Base-by-base conservation (phyloP, 2,888 invertebrate species). In the Agonopterix subpropinquella region DNA sequence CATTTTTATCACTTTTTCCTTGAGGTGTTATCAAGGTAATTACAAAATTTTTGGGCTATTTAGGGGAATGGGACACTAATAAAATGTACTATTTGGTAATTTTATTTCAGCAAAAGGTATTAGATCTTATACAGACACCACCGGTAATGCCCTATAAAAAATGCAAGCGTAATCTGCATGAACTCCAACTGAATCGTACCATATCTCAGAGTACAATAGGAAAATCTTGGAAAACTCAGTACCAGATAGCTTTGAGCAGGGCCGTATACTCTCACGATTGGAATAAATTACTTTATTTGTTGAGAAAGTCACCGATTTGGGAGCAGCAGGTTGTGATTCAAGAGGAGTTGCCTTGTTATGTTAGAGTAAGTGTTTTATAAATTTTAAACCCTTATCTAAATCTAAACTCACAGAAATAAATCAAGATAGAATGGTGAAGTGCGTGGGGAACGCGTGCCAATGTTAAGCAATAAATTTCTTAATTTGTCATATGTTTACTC, bases 211-310 rank as follows among this genome's bases (percentile, higher is more conserved):
- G 54, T 37, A 53, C 54, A 1, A 43, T 48, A 8, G 59, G 62
- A 4, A 58, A 59, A 15, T 11, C 11, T 11, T 65, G 67, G 68
- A 67, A 61, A 48, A 58, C 61, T 8, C 51, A 52, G 0, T 70
- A 63, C 44, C 61, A 73, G 8, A 45, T 62, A 7, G 71, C 75
- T 0, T 47, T 80, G 15, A 61, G 67, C 37, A 66, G 62, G 11
- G 84, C 88, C 0, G 70, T 87, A 9, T 80, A 84, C 43, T 64
- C 76, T 0, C 88, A 88, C 11, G 67, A 85, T 48, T 88, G 87
- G 87, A 72, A 83, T 47, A 79, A 76, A 49, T 56, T 87, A 1
- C 47, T 79, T 13, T 83, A 75, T 53, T 54, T 88, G 8, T 54
- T 88, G 41, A 78, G 70, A 49, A 79, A 76, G 49, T 70, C 72